Base-by-base conservation (phyloP, 2,797 vertebrate genomes). In the Chelidonichthys spinosus region DNA sequence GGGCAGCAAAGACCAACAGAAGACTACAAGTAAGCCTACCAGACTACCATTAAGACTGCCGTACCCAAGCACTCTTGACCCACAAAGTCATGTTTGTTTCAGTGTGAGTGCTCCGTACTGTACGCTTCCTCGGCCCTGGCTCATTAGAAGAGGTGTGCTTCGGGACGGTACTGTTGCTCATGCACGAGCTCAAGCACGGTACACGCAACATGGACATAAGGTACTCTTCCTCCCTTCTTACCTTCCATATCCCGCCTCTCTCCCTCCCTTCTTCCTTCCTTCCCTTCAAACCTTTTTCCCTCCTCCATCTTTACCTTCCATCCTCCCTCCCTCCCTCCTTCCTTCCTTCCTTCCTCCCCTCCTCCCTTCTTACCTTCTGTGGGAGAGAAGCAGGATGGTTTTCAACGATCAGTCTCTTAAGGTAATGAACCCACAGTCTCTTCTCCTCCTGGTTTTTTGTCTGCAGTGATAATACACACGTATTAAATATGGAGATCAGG, bases 401-500 rank as follows among this genome's bases (percentile, higher is more conserved):
- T 72, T 97, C 96, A 11, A 96, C 92, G 5, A 97, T 97, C 77
- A 97, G 93, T 18, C 95, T 95, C 87, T 97, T 97, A 39, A 98
- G 96, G 89, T 96, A 97, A 80, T 97, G 96, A 2, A 97, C 93
- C 97, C 97, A 98, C n/a, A 97, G 83, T 0, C 95, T 90, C 81
- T 97, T 98, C 85, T 98, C 97, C 78, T 97, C 97, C 85, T 97
- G 96, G 92, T 97, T 97, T 90, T 94, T 97, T 0, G 96, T 95
- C 97, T 98, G 90, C 46, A 61, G 61, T 1, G 2, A 49, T 1
- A 13, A 42, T 10, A 44, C 1, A 53, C 32, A 18, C 4, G 2
- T 5, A 11, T 44, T 18, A 6, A 46, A 43, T 43, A 39, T 8
- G 7, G 25, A 25, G 25, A 25, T 25, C 25, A 25, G 25, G 25